These are phyloP conservation scores for Salvelinus alpinus DNA, from an alignment of 2,113 vertebrate species.

Conservation along the genomic window DNA sequence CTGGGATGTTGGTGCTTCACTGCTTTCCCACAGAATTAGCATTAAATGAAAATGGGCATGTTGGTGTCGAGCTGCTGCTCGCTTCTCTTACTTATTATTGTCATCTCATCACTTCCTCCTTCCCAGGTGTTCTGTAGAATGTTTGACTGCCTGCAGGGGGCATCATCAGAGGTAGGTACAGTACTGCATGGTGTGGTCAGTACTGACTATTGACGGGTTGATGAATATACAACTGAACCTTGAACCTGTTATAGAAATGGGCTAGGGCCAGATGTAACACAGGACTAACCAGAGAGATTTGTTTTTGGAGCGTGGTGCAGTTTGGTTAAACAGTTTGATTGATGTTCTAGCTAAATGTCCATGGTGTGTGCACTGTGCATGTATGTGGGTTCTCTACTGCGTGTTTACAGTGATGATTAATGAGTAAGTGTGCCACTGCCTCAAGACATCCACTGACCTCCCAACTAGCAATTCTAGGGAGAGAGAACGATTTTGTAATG, in stretches of 20 bases:
- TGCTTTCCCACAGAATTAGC: no score
- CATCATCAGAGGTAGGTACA: constrained; percentile 51
- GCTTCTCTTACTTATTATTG: constrained; percentile 4
- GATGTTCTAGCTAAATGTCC: background rate
- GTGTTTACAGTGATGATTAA: background rate
- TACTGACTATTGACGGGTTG: background rate
- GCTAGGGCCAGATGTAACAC: no score
- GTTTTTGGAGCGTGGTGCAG: no score
- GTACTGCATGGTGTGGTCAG: constrained; percentile 1
- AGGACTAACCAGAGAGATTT: no score
- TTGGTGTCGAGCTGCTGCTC: constrained; percentile 4
- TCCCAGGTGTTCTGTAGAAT: constrained; percentile 63
- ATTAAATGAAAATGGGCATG: no score
- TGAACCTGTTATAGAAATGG: no score
- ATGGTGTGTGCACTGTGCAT: background rate
- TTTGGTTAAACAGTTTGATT: background rate
- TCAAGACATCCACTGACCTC: background rate
- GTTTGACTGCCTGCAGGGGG: constrained; percentile 60
- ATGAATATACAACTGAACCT: background rate
- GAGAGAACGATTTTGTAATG: no score
- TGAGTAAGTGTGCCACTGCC: background rate
- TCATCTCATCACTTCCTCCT: constrained; percentile 10
- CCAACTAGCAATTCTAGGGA: no score
- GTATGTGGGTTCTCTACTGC: background rate
- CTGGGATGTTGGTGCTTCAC: no score